Evolutionary conservation across 2,888 invertebrate species (phyloP).

Genomic region (Stenolophus ochropezus): DNA sequence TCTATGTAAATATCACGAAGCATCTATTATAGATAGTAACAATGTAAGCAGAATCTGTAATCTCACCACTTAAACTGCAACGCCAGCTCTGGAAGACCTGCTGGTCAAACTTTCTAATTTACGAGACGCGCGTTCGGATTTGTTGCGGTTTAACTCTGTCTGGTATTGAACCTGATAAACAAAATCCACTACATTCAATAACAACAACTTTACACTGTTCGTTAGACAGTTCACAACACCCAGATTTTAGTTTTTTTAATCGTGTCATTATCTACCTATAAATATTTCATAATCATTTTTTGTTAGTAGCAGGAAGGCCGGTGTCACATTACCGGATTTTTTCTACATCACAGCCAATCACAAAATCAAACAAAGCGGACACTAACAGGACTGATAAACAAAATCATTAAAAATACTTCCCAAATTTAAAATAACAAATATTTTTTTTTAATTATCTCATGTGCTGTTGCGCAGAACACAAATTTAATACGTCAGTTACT

Average conservation of each 20-base stretch:
- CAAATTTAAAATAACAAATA: too few species aligned
- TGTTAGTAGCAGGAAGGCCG: not conserved
- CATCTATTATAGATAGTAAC: constrained; percentile 51
- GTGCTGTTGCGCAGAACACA: too few species aligned
- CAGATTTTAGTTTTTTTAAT: constrained; percentile 44
- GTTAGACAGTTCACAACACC: constrained; percentile 35
- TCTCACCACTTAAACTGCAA: constrained; percentile 43
- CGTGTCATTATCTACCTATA: constrained; percentile 33
- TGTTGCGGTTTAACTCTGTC: constrained; percentile 49
- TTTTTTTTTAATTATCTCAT: too few species aligned
- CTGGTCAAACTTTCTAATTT: constrained; percentile 51
- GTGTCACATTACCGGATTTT: constrained; percentile 41
- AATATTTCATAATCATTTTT: constrained; percentile 37
- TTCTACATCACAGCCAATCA: constrained; percentile 12
- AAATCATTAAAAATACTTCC: too few species aligned
- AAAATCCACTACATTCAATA: constrained; percentile 30
- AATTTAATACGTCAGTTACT: too few species aligned
- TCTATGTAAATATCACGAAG: constrained; percentile 46
- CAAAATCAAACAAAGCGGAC: too few species aligned
- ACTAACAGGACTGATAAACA: too few species aligned
- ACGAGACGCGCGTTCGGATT: constrained; percentile 52
- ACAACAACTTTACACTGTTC: constrained; percentile 20
- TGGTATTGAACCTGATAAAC: constrained; percentile 53
- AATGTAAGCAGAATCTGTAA: constrained; percentile 27
- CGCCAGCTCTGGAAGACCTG: constrained; percentile 44